These are phyloP conservation scores for Zhuqinia jingwanae DNA, from an alignment of 2,888 invertebrate species.

Conservation along the genomic window DNA sequence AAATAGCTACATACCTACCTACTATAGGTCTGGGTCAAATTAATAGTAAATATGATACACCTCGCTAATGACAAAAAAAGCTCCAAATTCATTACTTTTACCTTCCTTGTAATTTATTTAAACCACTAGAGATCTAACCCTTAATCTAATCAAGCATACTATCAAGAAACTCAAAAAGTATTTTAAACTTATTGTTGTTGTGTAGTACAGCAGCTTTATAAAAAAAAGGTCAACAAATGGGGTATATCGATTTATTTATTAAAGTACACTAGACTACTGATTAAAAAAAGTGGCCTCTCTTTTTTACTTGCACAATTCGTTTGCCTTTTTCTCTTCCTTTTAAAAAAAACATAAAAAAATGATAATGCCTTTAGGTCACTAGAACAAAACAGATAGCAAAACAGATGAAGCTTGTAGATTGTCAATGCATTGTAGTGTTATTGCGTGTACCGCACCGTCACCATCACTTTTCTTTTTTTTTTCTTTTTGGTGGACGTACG, in stretches of 20 bases:
- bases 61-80: no score
- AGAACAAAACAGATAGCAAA: slow-evolving; percentile 3
- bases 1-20: no score
- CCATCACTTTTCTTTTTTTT: slow-evolving; percentile 21
- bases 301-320: no score
- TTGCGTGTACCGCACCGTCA: background rate
- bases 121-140: background rate
- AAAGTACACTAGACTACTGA: no score
- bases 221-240: no score
- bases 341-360: slow-evolving; percentile 27
- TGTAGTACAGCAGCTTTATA: background rate
- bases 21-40: slow-evolving; percentile 18
- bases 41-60: no score
- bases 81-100: no score
- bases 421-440: slow-evolving; percentile 22
- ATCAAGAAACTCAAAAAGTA: background rate
- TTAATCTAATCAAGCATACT: background rate
- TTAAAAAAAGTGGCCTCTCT: slow-evolving; percentile 23
- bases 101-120: no score
- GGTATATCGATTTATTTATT: no score
- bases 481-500: background rate
- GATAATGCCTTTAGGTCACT: slow-evolving; percentile 38
- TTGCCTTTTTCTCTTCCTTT: slow-evolving; percentile 29
- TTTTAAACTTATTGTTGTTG: background rate
- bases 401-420: background rate